phyloP scores from a whole-genome alignment of 2,888 invertebrate genomes.

The Trimorus sp. region DNA sequence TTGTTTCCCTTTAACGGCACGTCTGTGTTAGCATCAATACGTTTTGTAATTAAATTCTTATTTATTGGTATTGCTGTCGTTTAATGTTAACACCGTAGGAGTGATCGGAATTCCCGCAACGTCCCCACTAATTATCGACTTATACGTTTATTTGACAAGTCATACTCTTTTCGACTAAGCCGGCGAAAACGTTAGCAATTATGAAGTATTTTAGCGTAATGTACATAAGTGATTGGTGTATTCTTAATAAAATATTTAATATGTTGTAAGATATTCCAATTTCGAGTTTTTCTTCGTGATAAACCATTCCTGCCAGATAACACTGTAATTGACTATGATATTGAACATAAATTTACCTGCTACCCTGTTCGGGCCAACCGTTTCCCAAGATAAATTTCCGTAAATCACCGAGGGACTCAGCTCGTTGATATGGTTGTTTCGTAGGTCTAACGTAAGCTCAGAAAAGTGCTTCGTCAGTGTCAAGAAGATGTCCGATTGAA shows the following conservation, averaged over 20 bases:
- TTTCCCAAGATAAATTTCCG: slow-evolving; percentile 94
- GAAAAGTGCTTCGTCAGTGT: slow-evolving; percentile 88
- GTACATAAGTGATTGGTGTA: slow-evolving; percentile 64
- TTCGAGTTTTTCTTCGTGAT: not conserved
- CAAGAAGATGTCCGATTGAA: slow-evolving; percentile 91
- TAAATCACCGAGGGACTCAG: slow-evolving; percentile 93
- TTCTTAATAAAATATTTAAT: slow-evolving; percentile 63
- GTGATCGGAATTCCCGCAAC: slow-evolving; percentile 1
- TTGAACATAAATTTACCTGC: slow-evolving; percentile 84
- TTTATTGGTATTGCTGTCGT: slow-evolving; percentile 56
- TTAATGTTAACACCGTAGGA: slow-evolving; percentile 30
- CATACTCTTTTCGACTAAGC: slow-evolving; percentile 33
- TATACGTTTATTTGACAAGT: slow-evolving; percentile 56
- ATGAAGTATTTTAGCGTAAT: slow-evolving; percentile 59
- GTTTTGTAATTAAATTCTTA: slow-evolving; percentile 56
- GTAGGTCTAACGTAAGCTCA: slow-evolving; percentile 91
- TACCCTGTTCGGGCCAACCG: slow-evolving; percentile 92
- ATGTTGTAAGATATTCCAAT: slow-evolving; percentile 42
- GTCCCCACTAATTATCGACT: slow-evolving; percentile 29
- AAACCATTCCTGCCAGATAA: too few species aligned
- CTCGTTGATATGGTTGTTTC: slow-evolving; percentile 91
- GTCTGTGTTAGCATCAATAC: slow-evolving; percentile 40
- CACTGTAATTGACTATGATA: too few species aligned
- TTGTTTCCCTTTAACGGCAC: slow-evolving; percentile 27
- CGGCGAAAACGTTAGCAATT: slow-evolving; percentile 47